Conservation (phyloP, 2,888 invertebrate species). For the Tenthredo amoena region DNA sequence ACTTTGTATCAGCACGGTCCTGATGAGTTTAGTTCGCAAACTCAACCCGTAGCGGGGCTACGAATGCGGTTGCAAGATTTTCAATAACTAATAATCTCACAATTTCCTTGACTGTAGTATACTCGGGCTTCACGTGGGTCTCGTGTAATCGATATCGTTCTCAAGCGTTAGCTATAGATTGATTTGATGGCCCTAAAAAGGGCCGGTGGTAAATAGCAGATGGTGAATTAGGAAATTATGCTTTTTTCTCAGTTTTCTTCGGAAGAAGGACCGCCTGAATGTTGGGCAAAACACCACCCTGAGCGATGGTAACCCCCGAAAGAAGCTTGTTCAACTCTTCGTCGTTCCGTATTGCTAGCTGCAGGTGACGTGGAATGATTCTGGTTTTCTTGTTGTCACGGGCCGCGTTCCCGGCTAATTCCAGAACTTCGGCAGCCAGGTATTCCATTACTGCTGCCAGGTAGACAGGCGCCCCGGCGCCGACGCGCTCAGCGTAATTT, state of each 20-base stretch:
- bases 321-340: constrained; percentile 88
- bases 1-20: no score
- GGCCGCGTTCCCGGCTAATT: constrained; percentile 81
- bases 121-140: not conserved
- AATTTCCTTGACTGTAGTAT: not conserved
- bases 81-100: not conserved
- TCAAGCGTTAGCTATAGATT: not conserved
- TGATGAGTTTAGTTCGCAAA: no score
- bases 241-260: constrained; percentile 81
- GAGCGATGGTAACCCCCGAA: constrained; percentile 87
- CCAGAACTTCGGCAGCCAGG: constrained; percentile 83
- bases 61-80: no score
- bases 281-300: constrained; percentile 90
- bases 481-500: constrained; percentile 80
- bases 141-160: constrained; percentile 10
- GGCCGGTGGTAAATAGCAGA: constrained; percentile 33
- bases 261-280: constrained; percentile 86
- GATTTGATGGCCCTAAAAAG: constrained; percentile 54
- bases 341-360: constrained; percentile 88
- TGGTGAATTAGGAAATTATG: constrained; percentile 21
- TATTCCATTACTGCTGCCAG: constrained; percentile 81
- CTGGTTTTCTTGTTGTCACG: constrained; percentile 83
- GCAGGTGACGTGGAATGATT: constrained; percentile 87
- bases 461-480: constrained; percentile 78
- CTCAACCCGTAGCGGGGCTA: no score